Conservation (phyloP, 92 coral and sea anemone genomes). For the Zoanthus sansibaricus region DNA sequence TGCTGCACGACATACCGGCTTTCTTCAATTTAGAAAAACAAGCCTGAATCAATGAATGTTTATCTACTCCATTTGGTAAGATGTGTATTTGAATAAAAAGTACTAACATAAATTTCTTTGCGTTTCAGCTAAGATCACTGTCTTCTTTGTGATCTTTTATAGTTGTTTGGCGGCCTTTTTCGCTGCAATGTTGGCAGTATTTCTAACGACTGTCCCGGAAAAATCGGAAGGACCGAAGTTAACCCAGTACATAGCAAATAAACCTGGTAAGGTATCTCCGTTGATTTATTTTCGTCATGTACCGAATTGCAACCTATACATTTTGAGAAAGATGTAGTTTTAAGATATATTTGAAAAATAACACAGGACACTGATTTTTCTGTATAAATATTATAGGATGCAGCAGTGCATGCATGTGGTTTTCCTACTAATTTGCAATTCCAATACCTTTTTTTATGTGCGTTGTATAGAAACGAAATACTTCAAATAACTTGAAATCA, state of each 20-base stretch:
- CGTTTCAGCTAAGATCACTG: conserved; percentile 85
- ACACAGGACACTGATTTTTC: conserved; percentile 3
- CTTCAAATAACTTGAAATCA: neutral
- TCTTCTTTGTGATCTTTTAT: conserved; percentile 91
- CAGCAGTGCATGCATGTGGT: conserved; percentile 56
- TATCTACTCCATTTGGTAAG: neutral
- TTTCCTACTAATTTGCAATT: conserved; percentile 66
- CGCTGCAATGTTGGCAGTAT: conserved; percentile 92
- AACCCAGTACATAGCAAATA: conserved; percentile 78
- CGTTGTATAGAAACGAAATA: neutral
- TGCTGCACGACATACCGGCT: conserved; percentile 17
- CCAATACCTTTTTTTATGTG: conserved; percentile 28
- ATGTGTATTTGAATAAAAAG: neutral
- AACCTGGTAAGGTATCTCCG: conserved; percentile 67
- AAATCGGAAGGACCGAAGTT: conserved; percentile 86
- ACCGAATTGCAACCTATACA: neutral
- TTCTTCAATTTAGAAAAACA: conserved; percentile 14
- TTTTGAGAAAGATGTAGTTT: neutral
- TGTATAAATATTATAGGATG: neutral
- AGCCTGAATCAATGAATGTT: conserved; percentile 15
- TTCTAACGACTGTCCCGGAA: conserved; percentile 87
- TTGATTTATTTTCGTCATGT: neutral
- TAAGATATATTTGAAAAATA: neutral
- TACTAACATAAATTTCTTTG: conserved; percentile 1
- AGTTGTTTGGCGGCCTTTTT: conserved; percentile 93